Conservation (phyloP, 2,888 invertebrate species). For the Lasioglossum vierecki region DNA sequence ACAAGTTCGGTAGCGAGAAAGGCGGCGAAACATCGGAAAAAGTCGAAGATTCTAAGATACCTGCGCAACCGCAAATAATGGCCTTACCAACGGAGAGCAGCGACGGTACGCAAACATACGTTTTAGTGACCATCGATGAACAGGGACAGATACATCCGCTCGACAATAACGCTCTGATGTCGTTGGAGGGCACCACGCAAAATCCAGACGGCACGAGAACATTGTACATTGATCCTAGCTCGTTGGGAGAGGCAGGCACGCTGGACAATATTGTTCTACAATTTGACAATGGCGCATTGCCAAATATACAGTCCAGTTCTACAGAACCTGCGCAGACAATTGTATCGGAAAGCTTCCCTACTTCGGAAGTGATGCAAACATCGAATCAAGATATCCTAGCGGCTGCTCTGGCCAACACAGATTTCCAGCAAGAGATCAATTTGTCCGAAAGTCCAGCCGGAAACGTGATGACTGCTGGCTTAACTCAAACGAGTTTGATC, state of each 20-base stretch:
- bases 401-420: conserved; percentile 90
- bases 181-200: conserved; percentile 81
- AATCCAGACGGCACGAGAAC: conserved; percentile 80
- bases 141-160: conserved; percentile 89
- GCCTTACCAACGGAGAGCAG: conserved; percentile 90
- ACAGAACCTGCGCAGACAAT: conserved; percentile 83
- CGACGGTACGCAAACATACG: conserved; percentile 90
- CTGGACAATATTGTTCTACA: conserved; percentile 85
- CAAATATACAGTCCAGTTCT: conserved; percentile 73
- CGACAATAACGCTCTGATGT: conserved; percentile 89
- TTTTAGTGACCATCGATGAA: conserved; percentile 90
- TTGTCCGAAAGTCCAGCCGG: conserved; percentile 82
- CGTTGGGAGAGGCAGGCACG: conserved; percentile 84
- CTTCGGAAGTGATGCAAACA: conserved; percentile 74
- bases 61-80: conserved; percentile 87
- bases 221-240: conserved; percentile 84
- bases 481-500: conserved; percentile 86
- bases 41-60: conserved; percentile 73
- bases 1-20: conserved; percentile 49
- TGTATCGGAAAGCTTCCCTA: conserved; percentile 72
- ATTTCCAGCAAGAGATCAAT: conserved; percentile 87
- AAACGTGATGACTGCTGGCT: conserved; percentile 81
- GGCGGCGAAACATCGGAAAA: conserved; percentile 68
- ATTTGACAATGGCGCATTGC: conserved; percentile 83
- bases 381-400: conserved; percentile 90